Base-by-base conservation (phyloP, 2,797 vertebrate species). In the Perodicticus potto region DNA sequence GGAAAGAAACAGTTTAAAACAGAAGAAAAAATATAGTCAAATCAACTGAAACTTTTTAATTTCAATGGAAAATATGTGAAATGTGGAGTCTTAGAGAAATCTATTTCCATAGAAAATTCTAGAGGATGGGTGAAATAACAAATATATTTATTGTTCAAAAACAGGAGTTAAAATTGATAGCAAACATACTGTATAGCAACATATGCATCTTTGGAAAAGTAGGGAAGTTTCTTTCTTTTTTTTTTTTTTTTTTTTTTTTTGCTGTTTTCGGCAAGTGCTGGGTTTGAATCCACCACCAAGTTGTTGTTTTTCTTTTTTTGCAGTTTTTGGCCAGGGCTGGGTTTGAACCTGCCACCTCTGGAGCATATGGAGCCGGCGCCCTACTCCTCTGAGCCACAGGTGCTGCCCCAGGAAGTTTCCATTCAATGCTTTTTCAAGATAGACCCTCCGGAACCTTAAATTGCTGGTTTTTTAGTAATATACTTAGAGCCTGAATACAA, bases 71-170 rank as follows among this genome's bases (percentile, higher is more conserved):
- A 84, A 49, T 40, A 57, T 10, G 8, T n/a, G 59, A 70, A 16
- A 9, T 32, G 4, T 16, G 37, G 25, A n/a, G 43, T 88, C 65
- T 20, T 73, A n/a, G 45, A 84, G 37, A 84, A 49, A 32, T 77
- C 55, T 63, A 5, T 65, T 9, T 25, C 37, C 32, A 29, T 9
- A 37, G 65, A 83, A 70, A 76, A 29, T 80, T n/a, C 81, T 37
- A 85, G 90, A 76, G 78, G 37, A 57, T 23, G 76, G 34, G 63
- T 91, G 17, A 87, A 81, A 86, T 86, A 86, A 53, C n/a, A 10
- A 82, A 81, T 76, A 77, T 43, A 77, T 22, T 78, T 59, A 49
- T 32, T 61, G 34, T 17, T 34, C 53, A 53, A 77, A 76, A 76
- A 29, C 10, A 5, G 2, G 37, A 85, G 43, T 45, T 16, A 93